Conservation (phyloP, 2,888 invertebrate genomes). For the Drosophila mayaguana region DNA sequence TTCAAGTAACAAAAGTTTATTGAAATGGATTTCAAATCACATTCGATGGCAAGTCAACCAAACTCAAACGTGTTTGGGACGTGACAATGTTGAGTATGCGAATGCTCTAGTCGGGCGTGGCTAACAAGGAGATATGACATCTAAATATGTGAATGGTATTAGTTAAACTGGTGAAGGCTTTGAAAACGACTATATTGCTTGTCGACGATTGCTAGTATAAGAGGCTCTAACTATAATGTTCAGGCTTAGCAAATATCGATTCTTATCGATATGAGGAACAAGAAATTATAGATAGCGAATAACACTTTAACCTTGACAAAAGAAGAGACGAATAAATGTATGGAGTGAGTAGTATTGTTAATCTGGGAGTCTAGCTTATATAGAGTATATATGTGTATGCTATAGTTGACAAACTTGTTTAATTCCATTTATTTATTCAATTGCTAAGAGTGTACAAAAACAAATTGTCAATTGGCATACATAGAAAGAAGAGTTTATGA, state of each 20-base stretch:
- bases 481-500: too few species aligned
- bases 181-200: neutral
- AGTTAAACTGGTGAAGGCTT: neutral
- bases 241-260: neutral
- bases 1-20: constrained; percentile 11
- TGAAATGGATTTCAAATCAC: constrained; percentile 10
- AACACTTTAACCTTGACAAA: neutral
- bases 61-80: neutral
- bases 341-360: neutral
- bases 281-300: neutral
- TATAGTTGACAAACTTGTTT: too few species aligned
- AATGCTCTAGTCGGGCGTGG: neutral
- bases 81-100: neutral
- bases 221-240: neutral
- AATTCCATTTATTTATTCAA: neutral
- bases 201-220: too few species aligned
- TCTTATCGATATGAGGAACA: neutral
- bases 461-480: too few species aligned
- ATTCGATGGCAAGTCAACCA: constrained; percentile 8
- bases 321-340: too few species aligned
- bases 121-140: neutral
- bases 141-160: neutral
- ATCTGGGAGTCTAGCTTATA: neutral
- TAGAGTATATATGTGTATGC: too few species aligned
- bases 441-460: too few species aligned